Percentiles rank a stretch among this genome's conserved stretches.
These are phyloP conservation scores for Arremon brunneinucha DNA, from an alignment of 2,797 vertebrate genomes.

Conservation along the genomic window DNA sequence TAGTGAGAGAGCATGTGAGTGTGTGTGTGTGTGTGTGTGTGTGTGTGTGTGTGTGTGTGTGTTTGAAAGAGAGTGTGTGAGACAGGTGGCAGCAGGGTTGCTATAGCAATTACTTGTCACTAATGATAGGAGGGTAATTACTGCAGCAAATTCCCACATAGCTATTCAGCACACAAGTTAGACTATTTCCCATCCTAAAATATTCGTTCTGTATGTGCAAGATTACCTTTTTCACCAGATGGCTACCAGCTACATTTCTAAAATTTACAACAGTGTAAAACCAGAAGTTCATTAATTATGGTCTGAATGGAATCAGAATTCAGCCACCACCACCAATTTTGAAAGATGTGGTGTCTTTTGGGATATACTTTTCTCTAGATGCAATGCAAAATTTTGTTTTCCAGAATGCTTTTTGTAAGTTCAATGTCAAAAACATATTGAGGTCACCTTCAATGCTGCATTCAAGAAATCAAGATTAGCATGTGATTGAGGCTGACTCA, in stretches of 20 bases:
- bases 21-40: background rate
- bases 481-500: constrained; percentile 43
- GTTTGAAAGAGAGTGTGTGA: constrained; percentile 54
- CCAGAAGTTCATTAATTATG: background rate
- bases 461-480: background rate
- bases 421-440: constrained; percentile 22
- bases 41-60: background rate
- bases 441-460: constrained; percentile 28
- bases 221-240: constrained; percentile 47
- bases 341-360: background rate
- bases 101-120: constrained; percentile 80
- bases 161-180: constrained; percentile 75
- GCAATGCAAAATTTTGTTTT: background rate
- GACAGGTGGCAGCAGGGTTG: constrained; percentile 79
- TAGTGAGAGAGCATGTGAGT: constrained; percentile 46
- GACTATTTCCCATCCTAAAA: constrained; percentile 68
- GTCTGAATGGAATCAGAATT: background rate
- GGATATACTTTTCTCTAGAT: background rate
- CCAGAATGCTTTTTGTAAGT: background rate
- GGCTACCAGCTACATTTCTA: constrained; percentile 17
- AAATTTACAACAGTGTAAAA: background rate
- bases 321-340: background rate
- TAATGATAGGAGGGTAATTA: constrained; percentile 82
- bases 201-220: constrained; percentile 49
- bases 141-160: constrained; percentile 74